Base-by-base conservation (phyloP, 2,113 vertebrate genomes). In the Heterochromis multidens region DNA sequence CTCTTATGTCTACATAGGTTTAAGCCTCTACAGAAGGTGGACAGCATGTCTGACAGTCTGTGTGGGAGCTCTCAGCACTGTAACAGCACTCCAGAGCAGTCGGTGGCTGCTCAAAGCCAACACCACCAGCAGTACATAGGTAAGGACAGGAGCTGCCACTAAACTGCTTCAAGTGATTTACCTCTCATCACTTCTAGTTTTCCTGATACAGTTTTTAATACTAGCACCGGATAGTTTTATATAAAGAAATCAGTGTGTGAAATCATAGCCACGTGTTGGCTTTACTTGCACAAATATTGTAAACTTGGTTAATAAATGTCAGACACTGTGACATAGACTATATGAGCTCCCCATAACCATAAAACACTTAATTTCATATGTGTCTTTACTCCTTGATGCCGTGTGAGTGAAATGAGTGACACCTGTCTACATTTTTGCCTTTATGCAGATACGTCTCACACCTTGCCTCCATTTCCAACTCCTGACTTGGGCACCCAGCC, bases 51-150 rank as follows among this genome's bases (percentile, higher is more conserved):
- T 13, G 97, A 99, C 81, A 95, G 95, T 2, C 87, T 97, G 4
- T 94, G 96, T 37, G 97, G 96, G 19, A 95, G 96, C 81, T 96
- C 93, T 87, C 96, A 97, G 27, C 96, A 98, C 88, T 95, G 93
- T 23, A 86, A 94, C 77, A 96, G 94, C 93, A 96, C 97, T 0
- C 97, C 98, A 0, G 99, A 99, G 94, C 98, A 99, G 81, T 97
- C 98, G 0, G 96, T 97, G 37, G 98, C 97, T 0, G 96, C 97
- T 7, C 99, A 99, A 88, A 98, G 97, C 89, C 99, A 99, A 76
- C 98, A 99, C 61, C 99, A 99, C 92, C 98, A 99, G 94, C 99
- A 99, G 87, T 99, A 98, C 94, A 98, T 99, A 31, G 98, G 99
- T 99, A 94, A 97, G 95, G 7, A 65, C 40, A n/a, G 10, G 11